These are phyloP conservation scores for Andrena minutula DNA, from an alignment of 2,888 invertebrate species.

Conservation along the genomic window DNA sequence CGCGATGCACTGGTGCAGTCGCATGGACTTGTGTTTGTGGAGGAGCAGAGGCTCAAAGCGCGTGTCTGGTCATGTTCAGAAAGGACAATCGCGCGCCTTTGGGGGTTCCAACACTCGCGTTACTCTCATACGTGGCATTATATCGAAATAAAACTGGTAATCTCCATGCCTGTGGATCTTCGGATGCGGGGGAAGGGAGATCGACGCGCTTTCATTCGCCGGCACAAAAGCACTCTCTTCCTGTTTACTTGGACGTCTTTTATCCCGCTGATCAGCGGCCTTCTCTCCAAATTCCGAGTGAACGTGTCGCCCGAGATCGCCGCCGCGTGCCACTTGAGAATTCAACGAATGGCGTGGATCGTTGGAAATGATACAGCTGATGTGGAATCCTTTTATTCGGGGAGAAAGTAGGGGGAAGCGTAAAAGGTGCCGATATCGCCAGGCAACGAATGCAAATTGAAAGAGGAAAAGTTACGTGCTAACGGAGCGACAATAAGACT, in stretches of 20 bases:
- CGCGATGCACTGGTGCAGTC: not conserved
- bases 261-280: constrained; percentile 55
- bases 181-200: constrained; percentile 12
- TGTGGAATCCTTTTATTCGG: not conserved
- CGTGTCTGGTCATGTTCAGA: constrained; percentile 30
- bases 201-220: constrained; percentile 46
- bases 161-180: constrained; percentile 61
- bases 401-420: not conserved
- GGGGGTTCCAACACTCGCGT: constrained; percentile 42
- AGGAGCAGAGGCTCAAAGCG: constrained; percentile 40
- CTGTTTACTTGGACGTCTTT: constrained; percentile 61
- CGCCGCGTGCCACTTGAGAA: constrained; percentile 21
- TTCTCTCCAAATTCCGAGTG: constrained; percentile 42
- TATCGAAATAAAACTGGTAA: constrained; percentile 70
- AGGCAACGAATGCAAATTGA: constrained; percentile 15
- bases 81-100: constrained; percentile 39
- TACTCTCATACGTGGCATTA: constrained; percentile 41
- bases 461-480: constrained; percentile 36
- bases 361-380: constrained; percentile 13
- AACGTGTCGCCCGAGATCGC: constrained; percentile 19
- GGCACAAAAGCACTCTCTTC: constrained; percentile 48
- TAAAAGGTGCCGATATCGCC: not conserved
- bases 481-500: constrained; percentile 1
- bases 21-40: constrained; percentile 41
- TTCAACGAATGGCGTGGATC: constrained; percentile 26